Conservation (phyloP, 2,888 invertebrate genomes). For the Sussaba pulchella region DNA sequence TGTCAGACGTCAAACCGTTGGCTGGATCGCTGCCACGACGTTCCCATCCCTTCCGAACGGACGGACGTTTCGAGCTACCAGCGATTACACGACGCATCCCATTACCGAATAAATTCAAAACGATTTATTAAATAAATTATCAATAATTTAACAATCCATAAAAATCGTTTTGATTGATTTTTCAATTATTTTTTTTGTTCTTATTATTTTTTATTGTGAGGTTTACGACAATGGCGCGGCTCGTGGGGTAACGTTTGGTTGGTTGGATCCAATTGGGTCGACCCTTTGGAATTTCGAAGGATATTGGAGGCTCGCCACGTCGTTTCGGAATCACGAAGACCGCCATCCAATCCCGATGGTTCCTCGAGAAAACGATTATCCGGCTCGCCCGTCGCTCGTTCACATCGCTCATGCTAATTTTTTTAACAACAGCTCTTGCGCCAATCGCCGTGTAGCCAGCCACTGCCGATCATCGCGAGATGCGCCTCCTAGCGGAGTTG, state of each 20-base stretch:
- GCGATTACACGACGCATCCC: slow-evolving; percentile 70
- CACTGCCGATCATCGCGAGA: slow-evolving; percentile 54
- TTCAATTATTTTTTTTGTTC: background rate
- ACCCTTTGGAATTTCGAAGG: slow-evolving; percentile 72
- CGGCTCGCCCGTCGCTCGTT: slow-evolving; percentile 69
- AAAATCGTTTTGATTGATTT: background rate
- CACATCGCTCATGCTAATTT: slow-evolving; percentile 84
- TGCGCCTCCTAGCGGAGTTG: slow-evolving; percentile 31
- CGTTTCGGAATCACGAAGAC: slow-evolving; percentile 49
- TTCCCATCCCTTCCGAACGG: background rate
- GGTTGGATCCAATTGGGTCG: slow-evolving; percentile 53
- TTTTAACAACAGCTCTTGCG: slow-evolving; percentile 83
- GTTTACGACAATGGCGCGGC: background rate
- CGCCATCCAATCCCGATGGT: slow-evolving; percentile 80
- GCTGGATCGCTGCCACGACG: background rate
- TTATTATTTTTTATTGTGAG: too few species aligned
- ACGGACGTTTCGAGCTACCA: background rate
- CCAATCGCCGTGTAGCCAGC: slow-evolving; percentile 77
- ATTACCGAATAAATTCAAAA: too few species aligned
- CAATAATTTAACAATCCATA: background rate
- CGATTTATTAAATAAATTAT: slow-evolving; percentile 33
- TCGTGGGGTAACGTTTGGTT: background rate
- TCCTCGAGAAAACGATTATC: slow-evolving; percentile 80
- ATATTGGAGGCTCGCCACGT: slow-evolving; percentile 73
- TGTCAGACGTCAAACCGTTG: slow-evolving; percentile 73